A percentile compares a stretch with the other conserved stretches of the same genome.
Conservation (phyloP, 1,140 invertebrate species). For the Pissodes strobi region DNA sequence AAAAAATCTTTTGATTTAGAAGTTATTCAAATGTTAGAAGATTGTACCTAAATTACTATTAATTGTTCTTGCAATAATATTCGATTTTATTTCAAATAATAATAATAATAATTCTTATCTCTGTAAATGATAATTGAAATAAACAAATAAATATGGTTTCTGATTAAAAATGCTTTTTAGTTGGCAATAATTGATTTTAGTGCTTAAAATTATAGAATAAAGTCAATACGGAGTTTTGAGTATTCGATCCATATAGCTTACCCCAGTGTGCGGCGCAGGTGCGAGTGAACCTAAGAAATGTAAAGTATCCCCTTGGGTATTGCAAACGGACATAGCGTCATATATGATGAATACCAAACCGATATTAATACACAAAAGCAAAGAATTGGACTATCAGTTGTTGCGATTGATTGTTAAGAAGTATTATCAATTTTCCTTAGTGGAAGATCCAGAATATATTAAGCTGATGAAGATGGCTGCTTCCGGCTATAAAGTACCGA, state of each 20-base stretch:
- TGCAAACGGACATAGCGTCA: neutral
- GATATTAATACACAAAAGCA: conserved; percentile 6
- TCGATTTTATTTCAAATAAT: too few species aligned
- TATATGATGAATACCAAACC: conserved; percentile 4
- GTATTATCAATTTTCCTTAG: conserved; percentile 18
- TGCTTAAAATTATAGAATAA: too few species aligned
- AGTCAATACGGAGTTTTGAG: neutral
- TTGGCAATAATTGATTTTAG: too few species aligned
- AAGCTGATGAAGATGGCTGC: neutral
- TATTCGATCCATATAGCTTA: too few species aligned
- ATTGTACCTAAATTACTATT: too few species aligned
- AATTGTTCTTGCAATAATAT: too few species aligned
- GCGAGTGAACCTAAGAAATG: neutral
- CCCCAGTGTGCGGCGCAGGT: neutral
- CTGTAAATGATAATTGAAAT: too few species aligned
- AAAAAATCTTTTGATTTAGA: too few species aligned
- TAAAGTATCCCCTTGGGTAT: neutral
- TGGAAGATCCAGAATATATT: conserved; percentile 10
- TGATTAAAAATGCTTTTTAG: too few species aligned
- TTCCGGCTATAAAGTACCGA: conserved; percentile 10
- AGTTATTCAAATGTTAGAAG: too few species aligned
- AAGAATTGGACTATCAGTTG: conserved; percentile 16
- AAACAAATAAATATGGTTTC: too few species aligned
- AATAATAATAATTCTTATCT: too few species aligned
- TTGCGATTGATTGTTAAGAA: conserved; percentile 12